A percentile compares a stretch with the other conserved stretches of the same genome.
These are phyloP conservation scores for Nestor notabilis DNA, from an alignment of 2,113 vertebrate species.

Conservation along the genomic window DNA sequence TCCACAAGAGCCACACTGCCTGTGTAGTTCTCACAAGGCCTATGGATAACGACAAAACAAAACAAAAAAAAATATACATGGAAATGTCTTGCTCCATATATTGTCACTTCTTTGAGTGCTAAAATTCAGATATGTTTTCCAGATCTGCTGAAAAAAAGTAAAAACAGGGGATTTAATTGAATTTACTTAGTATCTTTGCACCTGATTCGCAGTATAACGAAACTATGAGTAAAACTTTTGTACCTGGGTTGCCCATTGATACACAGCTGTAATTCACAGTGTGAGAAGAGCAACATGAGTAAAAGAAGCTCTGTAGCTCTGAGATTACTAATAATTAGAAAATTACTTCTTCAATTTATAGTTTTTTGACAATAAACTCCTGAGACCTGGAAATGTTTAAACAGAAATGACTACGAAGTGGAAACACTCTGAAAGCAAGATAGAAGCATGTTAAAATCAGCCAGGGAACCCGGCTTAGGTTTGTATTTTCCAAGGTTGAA, in stretches of 20 bases:
- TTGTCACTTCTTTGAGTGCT: neutral
- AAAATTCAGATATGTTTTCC: neutral
- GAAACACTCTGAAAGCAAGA: neutral
- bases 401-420: neutral
- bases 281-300: neutral
- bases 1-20: fast-evolving
- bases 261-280: neutral
- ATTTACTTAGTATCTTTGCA: neutral
- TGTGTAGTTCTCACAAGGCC: fast-evolving
- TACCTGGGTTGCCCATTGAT: neutral
- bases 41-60: fast-evolving
- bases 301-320: neutral
- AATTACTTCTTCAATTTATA: neutral
- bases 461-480: fast-evolving
- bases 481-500: neutral
- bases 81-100: neutral
- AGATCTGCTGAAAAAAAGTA: neutral
- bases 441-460: neutral
- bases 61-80: neutral
- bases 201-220: neutral
- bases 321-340: neutral
- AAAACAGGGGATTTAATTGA: neutral
- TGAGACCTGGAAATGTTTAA: neutral
- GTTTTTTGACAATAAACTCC: neutral
- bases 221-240: neutral